Percentiles rank a stretch among this genome's conserved stretches.
phyloP scores from a whole-genome alignment of 2,888 invertebrate species.

The Allacma fusca region DNA sequence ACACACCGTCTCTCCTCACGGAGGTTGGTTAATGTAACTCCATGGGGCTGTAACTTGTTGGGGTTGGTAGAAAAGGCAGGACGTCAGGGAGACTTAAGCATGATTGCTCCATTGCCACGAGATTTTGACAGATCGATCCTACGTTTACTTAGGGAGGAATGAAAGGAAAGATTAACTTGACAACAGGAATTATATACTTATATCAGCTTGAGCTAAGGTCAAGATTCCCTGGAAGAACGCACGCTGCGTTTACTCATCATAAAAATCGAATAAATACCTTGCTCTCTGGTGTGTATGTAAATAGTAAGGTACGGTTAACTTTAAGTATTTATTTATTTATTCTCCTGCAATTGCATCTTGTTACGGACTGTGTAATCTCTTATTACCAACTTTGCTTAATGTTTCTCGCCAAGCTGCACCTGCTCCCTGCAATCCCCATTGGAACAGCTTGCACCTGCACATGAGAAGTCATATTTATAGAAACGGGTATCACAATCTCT shows the following conservation, averaged over 20 bases:
- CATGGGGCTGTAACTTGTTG: neutral
- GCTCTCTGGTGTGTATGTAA: slow-evolving; percentile 11
- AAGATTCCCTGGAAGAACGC: neutral
- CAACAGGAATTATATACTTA: slow-evolving; percentile 9
- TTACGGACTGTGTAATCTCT: neutral
- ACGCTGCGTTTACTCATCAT: slow-evolving; percentile 16
- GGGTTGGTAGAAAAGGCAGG: neutral
- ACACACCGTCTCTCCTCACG: neutral
- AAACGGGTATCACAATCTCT: neutral
- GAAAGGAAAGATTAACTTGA: neutral
- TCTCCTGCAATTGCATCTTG: neutral
- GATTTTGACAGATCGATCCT: slow-evolving; percentile 13
- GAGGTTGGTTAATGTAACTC: too few species aligned
- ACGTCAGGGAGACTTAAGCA: neutral
- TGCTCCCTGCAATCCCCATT: too few species aligned
- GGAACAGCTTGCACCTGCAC: too few species aligned
- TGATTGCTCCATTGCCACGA: neutral
- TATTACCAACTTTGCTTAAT: too few species aligned
- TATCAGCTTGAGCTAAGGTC: neutral
- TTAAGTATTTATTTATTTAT: slow-evolving; percentile 5
- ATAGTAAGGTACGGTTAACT: neutral
- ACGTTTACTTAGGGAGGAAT: neutral
- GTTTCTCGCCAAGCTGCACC: too few species aligned
- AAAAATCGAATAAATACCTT: slow-evolving; percentile 1
- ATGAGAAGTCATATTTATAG: neutral